Percentiles rank a stretch among this genome's conserved stretches.
Conservation (phyloP, 2,113 vertebrate species). For the Tachysurus vachellii region DNA sequence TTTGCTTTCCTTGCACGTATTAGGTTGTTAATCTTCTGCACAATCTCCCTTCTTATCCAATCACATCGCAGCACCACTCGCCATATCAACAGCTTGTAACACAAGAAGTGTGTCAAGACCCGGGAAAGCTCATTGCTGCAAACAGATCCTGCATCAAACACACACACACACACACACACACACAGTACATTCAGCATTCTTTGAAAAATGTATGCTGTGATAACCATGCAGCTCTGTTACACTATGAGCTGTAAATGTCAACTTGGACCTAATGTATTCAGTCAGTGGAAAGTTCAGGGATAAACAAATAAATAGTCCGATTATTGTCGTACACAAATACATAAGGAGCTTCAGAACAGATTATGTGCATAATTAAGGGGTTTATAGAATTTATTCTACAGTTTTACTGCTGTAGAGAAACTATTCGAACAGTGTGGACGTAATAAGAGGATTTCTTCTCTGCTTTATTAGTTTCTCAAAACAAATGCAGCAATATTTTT, state of each 20-base stretch:
- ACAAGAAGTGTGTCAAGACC: constrained; percentile 54
- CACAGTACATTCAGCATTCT: constrained; percentile 14
- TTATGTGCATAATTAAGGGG: neutral
- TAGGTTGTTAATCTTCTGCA: constrained; percentile 47
- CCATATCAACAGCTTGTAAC: constrained; percentile 51
- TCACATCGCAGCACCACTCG: constrained; percentile 53
- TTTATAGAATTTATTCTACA: neutral
- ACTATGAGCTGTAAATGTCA: neutral
- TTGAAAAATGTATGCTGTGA: neutral
- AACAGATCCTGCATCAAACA: constrained; percentile 55
- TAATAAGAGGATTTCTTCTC: neutral
- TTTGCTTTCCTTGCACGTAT: neutral
- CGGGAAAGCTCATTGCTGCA: constrained; percentile 54
- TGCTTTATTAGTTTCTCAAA: neutral
- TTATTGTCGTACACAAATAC: neutral
- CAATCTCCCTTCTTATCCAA: constrained; percentile 57
- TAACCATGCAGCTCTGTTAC: neutral
- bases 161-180: neutral
- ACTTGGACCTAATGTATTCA: neutral
- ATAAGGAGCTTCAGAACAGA: neutral
- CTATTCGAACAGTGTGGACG: neutral
- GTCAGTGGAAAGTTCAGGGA: neutral
- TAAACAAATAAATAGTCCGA: neutral
- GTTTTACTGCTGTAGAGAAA: neutral
- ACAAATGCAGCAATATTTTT: neutral